Evolutionary conservation across 2,113 vertebrate genomes (phyloP).

Genomic region (human (Homo sapiens)): GRCh38 chr14:43693001-43693500

Average conservation of each 20-base stretch:
- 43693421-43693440: background rate
- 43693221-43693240: background rate
- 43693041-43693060: background rate
- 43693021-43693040: background rate
- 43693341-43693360: background rate
- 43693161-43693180: background rate
- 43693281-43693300: background rate
- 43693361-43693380: background rate
- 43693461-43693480: background rate
- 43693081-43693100: background rate
- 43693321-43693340: background rate
- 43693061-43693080: background rate
- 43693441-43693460: background rate
- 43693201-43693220: background rate
- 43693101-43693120: background rate
- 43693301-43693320: background rate
- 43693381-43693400: background rate
- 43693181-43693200: background rate
- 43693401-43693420: background rate
- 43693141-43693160: background rate
- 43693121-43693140: background rate
- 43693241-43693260: background rate
- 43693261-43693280: background rate
- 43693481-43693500: background rate
- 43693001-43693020: background rate